Base-by-base conservation (phyloP, 2,113 vertebrate species). In the Otocyon megalotis region DNA sequence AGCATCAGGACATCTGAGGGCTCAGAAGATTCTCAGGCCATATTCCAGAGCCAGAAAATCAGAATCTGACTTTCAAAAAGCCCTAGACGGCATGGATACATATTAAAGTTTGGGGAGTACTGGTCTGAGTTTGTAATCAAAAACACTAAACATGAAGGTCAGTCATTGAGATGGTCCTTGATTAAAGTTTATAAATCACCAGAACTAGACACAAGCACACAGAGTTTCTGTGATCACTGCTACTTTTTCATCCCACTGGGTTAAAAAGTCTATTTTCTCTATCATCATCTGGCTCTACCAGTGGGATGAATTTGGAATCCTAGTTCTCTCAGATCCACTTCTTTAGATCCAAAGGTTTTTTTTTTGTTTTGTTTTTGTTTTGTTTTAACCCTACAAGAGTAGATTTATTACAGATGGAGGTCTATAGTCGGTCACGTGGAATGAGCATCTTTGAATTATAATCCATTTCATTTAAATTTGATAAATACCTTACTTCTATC, bases 241-340 rank as follows among this genome's bases (percentile, higher is more conserved):
- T 62, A 71, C 35, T 35, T 77, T 89, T 24, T 83, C n/a, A 84
- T 90, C 22, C 62, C 50, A 88, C 1, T 87, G 62, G 2, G 58
- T 62, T 87, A 54, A 81, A 85, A 30, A 43, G 8, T 74, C 0
- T 22, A 30, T 35, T 81, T 91, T 79, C 30, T 94, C 53, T 58
- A 72, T 35, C 28, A 63, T 48, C 22, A 43, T 28, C 26, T 85
- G 43, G 13, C 30, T 93, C 81, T 82, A 90, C 8, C 30, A 26
- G 11, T 26, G 35, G 5, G 37, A 62, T 92, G 62, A 90, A 43
- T 87, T 69, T 26, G 24, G 16, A 93, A 95, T 62, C 94, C 85
- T 76, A 76, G 77, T 71, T 93, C 62, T 84, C 80, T 82, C 50
- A 15, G 20, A 58, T 81, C 6, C 4, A 80, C 50, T 67, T 62